phyloP scores from a whole-genome alignment of 1,140 invertebrate species.

The Eupeodes corollae region DNA sequence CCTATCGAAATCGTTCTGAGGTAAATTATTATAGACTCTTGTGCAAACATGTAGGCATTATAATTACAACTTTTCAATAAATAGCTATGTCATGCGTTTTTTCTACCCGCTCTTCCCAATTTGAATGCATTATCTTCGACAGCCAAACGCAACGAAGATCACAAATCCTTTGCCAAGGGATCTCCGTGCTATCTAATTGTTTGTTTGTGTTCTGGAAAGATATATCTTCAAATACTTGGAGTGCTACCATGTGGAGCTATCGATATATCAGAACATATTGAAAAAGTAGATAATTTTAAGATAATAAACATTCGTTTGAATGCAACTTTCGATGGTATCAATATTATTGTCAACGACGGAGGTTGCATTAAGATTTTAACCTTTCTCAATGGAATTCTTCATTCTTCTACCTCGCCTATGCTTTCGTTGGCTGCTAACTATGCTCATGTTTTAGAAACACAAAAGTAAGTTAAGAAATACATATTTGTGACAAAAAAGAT shows the following conservation, averaged over 20 bases:
- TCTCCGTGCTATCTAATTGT: constrained; percentile 67
- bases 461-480: constrained; percentile 43
- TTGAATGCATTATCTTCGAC: constrained; percentile 37
- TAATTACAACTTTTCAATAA: constrained; percentile 8
- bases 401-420: constrained; percentile 54
- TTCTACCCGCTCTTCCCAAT: constrained; percentile 40
- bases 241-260: constrained; percentile 67
- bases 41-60: neutral
- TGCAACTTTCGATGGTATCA: constrained; percentile 48
- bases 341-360: constrained; percentile 42
- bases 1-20: constrained; percentile 17
- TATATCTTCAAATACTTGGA: constrained; percentile 73
- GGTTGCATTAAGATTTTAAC: constrained; percentile 44
- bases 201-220: constrained; percentile 57
- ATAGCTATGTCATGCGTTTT: constrained; percentile 44
- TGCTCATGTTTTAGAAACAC: constrained; percentile 51
- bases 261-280: constrained; percentile 45
- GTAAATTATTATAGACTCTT: constrained; percentile 6
- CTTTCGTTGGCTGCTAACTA: constrained; percentile 59
- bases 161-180: constrained; percentile 54
- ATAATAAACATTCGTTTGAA: constrained; percentile 49
- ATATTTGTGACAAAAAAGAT: too few species aligned
- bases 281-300: constrained; percentile 44
- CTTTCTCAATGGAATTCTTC: constrained; percentile 55
- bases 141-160: constrained; percentile 43